Percentiles rank a stretch among this genome's conserved stretches.
phyloP scores from a whole-genome alignment of 2,888 invertebrate genomes.

The Bombyx huttoni region DNA sequence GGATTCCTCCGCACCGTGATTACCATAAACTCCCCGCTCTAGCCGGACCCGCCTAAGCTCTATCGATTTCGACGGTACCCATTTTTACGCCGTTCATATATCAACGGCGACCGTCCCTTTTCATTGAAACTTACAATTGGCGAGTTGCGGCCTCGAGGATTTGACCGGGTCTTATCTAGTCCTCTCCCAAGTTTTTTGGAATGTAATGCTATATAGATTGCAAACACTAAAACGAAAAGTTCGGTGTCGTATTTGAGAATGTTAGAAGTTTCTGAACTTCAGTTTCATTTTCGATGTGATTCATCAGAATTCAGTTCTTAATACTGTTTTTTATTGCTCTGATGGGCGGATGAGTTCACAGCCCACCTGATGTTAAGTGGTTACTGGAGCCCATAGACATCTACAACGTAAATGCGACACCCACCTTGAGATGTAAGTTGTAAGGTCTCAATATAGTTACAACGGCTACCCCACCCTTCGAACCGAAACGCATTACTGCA shows the following conservation, averaged over 20 bases:
- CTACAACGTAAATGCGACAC: too few species aligned
- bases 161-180: conserved; percentile 38
- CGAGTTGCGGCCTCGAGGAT: conserved; percentile 41
- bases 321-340: too few species aligned
- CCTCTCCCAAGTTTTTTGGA: conserved; percentile 14
- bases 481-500: too few species aligned
- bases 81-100: conserved; percentile 58
- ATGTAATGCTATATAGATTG: neutral
- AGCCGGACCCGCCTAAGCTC: conserved; percentile 60
- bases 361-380: too few species aligned
- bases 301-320: neutral
- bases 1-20: conserved; percentile 54
- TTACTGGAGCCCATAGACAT: too few species aligned
- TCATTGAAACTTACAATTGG: conserved; percentile 61
- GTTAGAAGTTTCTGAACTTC: neutral
- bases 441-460: too few species aligned
- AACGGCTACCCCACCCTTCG: too few species aligned
- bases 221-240: neutral
- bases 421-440: too few species aligned
- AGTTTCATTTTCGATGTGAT: neutral
- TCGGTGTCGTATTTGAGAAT: neutral
- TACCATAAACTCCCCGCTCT: conserved; percentile 70
- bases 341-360: too few species aligned
- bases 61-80: conserved; percentile 53
- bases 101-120: conserved; percentile 50